A percentile compares a stretch with the other conserved stretches of the same genome.
These are phyloP conservation scores for Melanargia galathea DNA, from an alignment of 2,888 invertebrate species.

Conservation along the genomic window DNA sequence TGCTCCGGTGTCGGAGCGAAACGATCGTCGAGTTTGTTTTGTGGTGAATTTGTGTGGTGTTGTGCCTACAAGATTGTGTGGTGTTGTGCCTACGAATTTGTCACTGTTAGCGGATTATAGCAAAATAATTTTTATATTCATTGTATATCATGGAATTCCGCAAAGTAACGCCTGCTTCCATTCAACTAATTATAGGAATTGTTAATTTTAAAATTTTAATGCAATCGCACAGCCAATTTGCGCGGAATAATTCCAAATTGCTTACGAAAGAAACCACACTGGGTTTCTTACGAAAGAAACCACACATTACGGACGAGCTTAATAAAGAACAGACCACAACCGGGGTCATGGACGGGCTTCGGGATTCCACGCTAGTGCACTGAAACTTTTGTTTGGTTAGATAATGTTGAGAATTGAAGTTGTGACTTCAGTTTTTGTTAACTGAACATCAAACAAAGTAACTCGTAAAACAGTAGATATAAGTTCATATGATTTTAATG, in stretches of 20 bases:
- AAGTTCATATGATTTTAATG: no score
- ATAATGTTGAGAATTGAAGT: not conserved
- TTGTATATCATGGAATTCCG: no score
- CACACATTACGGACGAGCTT: constrained; percentile 41
- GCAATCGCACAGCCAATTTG: constrained; percentile 29
- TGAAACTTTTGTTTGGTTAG: constrained; percentile 8
- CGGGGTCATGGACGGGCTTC: constrained; percentile 39
- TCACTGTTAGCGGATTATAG: no score
- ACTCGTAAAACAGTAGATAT: no score
- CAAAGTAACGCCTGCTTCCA: no score
- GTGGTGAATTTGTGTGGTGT: no score
- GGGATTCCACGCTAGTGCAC: constrained; percentile 38
- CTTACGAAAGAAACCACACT: constrained; percentile 40
- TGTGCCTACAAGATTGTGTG: no score
- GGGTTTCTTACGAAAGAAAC: constrained; percentile 37
- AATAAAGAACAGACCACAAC: constrained; percentile 42
- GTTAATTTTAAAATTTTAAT: constrained; percentile 14
- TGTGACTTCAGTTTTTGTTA: not conserved
- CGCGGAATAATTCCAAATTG: constrained; percentile 29
- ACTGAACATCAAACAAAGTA: not conserved
- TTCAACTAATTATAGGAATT: no score
- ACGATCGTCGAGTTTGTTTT: no score
- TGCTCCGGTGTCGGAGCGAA: no score
- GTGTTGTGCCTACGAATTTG: no score
- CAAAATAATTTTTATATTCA: no score